Percentiles rank a stretch among this genome's conserved stretches.
phyloP scores from a whole-genome alignment of 2,113 vertebrate genomes.

The Apaloderma vittatum region DNA sequence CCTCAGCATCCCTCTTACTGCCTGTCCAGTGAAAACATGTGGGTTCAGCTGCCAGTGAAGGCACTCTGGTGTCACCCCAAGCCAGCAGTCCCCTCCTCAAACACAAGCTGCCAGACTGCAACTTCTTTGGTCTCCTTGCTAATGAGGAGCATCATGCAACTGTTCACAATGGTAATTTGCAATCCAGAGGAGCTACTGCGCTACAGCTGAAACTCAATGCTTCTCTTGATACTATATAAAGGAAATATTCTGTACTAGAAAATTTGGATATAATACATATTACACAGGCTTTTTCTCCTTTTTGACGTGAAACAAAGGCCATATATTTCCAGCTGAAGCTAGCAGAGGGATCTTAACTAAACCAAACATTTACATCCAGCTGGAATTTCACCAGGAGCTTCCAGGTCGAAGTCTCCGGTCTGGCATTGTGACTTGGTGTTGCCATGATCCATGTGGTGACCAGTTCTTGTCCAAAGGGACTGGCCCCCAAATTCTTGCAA shows the following conservation, averaged over 20 bases:
- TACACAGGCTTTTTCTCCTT: not conserved
- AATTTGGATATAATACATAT: not conserved
- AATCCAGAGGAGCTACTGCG: not conserved
- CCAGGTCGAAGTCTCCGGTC: not conserved
- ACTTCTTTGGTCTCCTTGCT: not conserved
- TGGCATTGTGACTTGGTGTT: not conserved
- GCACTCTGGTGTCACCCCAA: not conserved
- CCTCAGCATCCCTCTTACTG: not conserved
- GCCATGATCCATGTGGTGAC: not conserved
- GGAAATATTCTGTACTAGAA: not conserved
- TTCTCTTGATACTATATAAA: not conserved
- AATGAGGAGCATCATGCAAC: not conserved
- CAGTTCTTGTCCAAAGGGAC: not conserved
- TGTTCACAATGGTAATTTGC: rapidly evolving
- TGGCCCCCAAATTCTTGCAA: not conserved
- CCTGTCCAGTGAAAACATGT: not conserved
- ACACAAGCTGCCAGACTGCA: not conserved
- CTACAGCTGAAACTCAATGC: not conserved
- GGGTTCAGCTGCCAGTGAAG: not conserved
- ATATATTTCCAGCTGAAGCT: constrained; percentile 29
- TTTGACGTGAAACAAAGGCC: constrained; percentile 33
- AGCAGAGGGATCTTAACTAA: not conserved
- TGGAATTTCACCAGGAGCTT: not conserved
- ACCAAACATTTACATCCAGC: not conserved
- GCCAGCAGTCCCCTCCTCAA: not conserved